These are phyloP conservation scores for Vidua macroura DNA, from an alignment of 2,113 vertebrate species.

Conservation along the genomic window DNA sequence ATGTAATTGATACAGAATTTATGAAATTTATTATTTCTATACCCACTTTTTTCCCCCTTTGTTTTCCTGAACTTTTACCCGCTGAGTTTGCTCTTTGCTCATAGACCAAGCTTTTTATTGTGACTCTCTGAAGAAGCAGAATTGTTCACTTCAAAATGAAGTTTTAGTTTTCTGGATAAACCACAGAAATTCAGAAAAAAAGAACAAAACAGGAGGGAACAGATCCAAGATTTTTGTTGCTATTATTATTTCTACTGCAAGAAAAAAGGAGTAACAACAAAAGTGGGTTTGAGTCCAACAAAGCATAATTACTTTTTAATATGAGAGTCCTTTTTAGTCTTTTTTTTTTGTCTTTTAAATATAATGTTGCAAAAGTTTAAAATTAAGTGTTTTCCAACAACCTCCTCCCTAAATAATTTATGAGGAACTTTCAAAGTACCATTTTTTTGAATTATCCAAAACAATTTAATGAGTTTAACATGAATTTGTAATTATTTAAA, in stretches of 20 bases:
- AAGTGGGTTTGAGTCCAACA: background rate
- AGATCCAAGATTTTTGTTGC: background rate
- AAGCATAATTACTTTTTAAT: constrained; percentile 23
- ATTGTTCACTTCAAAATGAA: background rate
- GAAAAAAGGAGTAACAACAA: background rate
- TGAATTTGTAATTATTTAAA: constrained; percentile 56
- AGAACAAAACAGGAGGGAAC: background rate
- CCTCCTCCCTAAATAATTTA: constrained; percentile 1
- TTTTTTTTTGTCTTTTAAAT: background rate
- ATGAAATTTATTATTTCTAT: background rate
- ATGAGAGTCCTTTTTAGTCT: background rate
- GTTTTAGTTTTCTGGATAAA: background rate
- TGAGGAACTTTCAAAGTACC: background rate
- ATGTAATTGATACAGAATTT: background rate
- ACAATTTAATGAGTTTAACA: constrained; percentile 63
- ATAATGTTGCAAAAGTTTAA: background rate
- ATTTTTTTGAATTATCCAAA: constrained; percentile 24
- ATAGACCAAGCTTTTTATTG: background rate
- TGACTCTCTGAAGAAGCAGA: background rate
- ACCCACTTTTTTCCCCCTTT: accelerated
- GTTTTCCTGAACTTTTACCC: background rate
- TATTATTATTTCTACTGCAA: background rate
- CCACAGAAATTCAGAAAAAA: background rate
- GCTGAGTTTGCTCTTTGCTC: background rate
- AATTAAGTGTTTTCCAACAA: background rate